A percentile compares a stretch with the other conserved stretches of the same genome.
phyloP scores from a whole-genome alignment of 2,888 invertebrate species.

The Hemicrepidius hirtus region DNA sequence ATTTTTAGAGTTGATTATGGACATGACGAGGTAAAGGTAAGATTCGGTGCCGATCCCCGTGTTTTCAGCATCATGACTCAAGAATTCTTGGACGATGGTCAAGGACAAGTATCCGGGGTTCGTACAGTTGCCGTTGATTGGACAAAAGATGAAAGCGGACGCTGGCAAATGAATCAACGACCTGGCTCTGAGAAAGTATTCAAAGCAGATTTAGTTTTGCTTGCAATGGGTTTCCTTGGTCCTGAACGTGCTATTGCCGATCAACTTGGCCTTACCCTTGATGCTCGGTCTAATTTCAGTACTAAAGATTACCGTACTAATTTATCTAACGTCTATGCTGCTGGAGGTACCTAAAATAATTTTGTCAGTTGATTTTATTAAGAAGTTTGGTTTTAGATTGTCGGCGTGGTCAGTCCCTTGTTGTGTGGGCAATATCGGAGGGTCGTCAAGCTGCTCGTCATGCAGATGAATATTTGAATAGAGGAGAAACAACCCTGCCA shows the following conservation, averaged over 20 bases:
- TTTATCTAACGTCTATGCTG: constrained; percentile 93
- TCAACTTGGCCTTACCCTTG: constrained; percentile 86
- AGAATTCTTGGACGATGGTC: constrained; percentile 93
- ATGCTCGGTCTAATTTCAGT: constrained; percentile 94
- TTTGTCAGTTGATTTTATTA: too few species aligned
- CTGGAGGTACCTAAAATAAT: constrained; percentile 87
- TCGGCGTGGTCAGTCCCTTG: constrained; percentile 97
- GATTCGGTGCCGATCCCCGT: constrained; percentile 94
- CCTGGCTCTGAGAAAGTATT: constrained; percentile 86
- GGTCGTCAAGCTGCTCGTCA: constrained; percentile 98
- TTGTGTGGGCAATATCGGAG: constrained; percentile 99
- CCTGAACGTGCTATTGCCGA: constrained; percentile 93
- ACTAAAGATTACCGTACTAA: constrained; percentile 94
- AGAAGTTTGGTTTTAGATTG: constrained; percentile 84
- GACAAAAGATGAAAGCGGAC: constrained; percentile 92
- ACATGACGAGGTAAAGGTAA: constrained; percentile 96
- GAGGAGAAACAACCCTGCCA: constrained; percentile 87
- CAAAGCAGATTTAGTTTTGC: constrained; percentile 91
- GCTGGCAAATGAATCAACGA: constrained; percentile 95
- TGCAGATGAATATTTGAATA: constrained; percentile 89
- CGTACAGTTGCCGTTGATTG: constrained; percentile 94
- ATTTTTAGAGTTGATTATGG: constrained; percentile 98
- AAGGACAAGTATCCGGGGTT: constrained; percentile 93
- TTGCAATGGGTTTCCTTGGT: constrained; percentile 99
- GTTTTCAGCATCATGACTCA: constrained; percentile 95